Base-by-base conservation (phyloP, 2,113 vertebrate genomes). In the Trinectes maculatus region DNA sequence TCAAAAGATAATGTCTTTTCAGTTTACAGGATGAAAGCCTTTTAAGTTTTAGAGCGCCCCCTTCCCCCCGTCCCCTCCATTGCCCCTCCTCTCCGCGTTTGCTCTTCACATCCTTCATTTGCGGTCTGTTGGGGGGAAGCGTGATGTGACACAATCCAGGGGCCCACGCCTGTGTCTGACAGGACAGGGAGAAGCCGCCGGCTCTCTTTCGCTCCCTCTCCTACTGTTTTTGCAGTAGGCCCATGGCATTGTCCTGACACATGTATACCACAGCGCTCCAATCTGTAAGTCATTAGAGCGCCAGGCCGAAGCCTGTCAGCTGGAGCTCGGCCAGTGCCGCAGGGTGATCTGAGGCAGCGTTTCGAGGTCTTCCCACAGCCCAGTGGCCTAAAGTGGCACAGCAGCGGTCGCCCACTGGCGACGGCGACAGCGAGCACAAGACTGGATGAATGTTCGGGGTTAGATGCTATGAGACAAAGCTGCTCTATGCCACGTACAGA, bases 1-100 rank as follows among this genome's bases (percentile, higher is more conserved):
- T 96, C 95, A 96, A 91, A 91, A 95, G 94, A 95, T 95, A 94
- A 94, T 94, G 94, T 93, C 92, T 93, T 93, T 93, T 95, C 93
- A 92, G 93, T 95, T 94, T 94, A 93, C 90, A 88, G 81, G 93
- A 93, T 88, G 82, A 91, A 90, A 91, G 80, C 75, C 82, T 81
- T 79, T 84, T 89, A 82, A 85, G 85, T 90, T 87, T 71, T 77
- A 78, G 72, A 70, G 68, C 54, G 28, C 54, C 33, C 18, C 19
- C 37, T n/a, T n/a, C 37, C 37, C 16, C 37, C 37, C 13, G 3
- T 10, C 9, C 11, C 67, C 69, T 65, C 55, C 31, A 42, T 22
- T 11, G 36, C 58, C 87, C 79, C 91, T 68, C 71, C 71, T 71
- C 71, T 56, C 24, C 51, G 82, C 86, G 82, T 91, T 94, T 92